Conservation (phyloP, 2,113 vertebrate species). For the Mus spicilegus region DNA sequence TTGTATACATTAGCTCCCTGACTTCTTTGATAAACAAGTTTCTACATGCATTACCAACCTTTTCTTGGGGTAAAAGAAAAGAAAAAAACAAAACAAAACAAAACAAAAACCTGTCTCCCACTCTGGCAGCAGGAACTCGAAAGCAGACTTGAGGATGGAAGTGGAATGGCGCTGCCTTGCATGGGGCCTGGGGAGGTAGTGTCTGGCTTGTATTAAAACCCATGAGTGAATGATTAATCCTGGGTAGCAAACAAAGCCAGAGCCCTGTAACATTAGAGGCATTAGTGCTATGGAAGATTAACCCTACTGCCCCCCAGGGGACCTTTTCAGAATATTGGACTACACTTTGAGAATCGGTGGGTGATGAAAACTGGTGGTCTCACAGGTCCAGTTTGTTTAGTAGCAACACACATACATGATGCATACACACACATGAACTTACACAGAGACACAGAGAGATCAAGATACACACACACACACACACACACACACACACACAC, state of each 20-base stretch:
- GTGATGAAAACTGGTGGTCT: conserved; percentile 69
- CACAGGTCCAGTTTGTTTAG: background rate
- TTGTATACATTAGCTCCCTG: background rate
- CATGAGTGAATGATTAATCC: conserved; percentile 81
- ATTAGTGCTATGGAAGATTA: conserved; percentile 73
- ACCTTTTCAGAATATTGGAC: conserved; percentile 53
- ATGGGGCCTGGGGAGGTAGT: conserved; percentile 49
- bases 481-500: background rate
- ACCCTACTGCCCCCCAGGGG: conserved; percentile 36
- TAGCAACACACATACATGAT: background rate
- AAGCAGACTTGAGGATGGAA: background rate
- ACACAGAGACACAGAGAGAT: background rate
- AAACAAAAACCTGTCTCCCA: background rate
- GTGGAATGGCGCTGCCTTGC: conserved; percentile 16
- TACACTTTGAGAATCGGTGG: conserved; percentile 54
- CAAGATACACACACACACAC: background rate
- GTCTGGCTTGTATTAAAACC: conserved; percentile 79
- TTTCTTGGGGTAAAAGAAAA: background rate
- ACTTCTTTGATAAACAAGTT: conserved; percentile 18
- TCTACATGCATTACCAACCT: background rate
- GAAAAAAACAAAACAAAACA: background rate
- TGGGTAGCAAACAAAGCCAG: conserved; percentile 72
- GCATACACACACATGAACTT: too few species aligned
- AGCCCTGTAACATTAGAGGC: conserved; percentile 75
- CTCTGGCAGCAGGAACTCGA: conserved; percentile 34